Percentiles rank a stretch among this genome's conserved stretches.
Evolutionary conservation across 2,113 vertebrate species (phyloP).

Genomic region (Plecturocebus donacophilus): DNA sequence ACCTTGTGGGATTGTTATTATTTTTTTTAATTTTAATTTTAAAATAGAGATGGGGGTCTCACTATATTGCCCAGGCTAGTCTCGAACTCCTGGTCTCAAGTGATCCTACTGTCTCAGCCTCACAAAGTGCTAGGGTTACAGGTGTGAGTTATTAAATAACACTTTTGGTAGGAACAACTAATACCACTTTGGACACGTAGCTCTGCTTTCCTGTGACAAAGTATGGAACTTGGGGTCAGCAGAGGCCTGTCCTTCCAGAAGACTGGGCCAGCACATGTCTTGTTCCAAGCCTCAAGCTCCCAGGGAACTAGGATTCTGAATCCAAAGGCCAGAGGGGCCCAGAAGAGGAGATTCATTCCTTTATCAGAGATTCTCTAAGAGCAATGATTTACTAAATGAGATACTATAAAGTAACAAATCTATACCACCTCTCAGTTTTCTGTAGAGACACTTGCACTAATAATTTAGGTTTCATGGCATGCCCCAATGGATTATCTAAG

Average conservation of each 20-base stretch:
- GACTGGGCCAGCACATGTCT: too few species aligned
- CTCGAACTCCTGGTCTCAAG: too few species aligned
- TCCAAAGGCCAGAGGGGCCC: neutral
- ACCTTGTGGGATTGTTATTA: neutral
- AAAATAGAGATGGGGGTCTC: too few species aligned
- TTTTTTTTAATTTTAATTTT: too few species aligned
- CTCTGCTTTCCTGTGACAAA: neutral
- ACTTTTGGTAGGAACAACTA: neutral
- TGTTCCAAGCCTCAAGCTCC: neutral
- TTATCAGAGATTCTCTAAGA: too few species aligned
- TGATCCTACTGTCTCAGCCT: too few species aligned
- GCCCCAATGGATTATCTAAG: neutral
- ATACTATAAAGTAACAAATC: neutral
- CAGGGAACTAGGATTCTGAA: accelerated
- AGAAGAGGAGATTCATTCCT: neutral
- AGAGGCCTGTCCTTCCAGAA: accelerated
- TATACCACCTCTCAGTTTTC: neutral
- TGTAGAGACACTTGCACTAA: neutral
- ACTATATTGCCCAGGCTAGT: too few species aligned
- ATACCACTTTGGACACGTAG: accelerated
- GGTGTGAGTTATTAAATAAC: too few species aligned
- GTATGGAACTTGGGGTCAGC: neutral
- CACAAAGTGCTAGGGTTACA: too few species aligned
- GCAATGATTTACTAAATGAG: neutral
- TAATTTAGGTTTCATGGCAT: neutral